Percentiles rank a stretch among this genome's conserved stretches.
These are phyloP conservation scores for Lathronympha strigana DNA, from an alignment of 2,888 invertebrate species.

Conservation along the genomic window DNA sequence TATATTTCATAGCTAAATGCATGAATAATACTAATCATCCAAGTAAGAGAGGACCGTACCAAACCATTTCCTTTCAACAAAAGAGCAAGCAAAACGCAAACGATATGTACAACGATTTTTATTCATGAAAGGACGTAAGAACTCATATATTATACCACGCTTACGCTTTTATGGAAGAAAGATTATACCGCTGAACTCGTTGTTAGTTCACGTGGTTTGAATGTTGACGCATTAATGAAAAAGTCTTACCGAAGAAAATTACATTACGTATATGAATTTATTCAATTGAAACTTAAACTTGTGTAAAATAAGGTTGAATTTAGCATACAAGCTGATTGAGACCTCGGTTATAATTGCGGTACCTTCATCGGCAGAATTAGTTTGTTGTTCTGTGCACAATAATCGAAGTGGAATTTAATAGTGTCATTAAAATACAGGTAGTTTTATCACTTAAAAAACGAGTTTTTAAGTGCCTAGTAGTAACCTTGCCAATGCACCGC, in stretches of 20 bases:
- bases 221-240: slow-evolving; percentile 10
- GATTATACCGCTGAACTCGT: background rate
- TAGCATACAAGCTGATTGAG: background rate
- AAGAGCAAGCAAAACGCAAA: slow-evolving; percentile 1
- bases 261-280: background rate
- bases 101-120: background rate
- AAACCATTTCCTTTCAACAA: background rate
- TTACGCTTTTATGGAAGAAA: background rate
- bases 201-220: slow-evolving; percentile 2
- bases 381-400: background rate
- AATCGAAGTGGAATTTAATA: slow-evolving; percentile 4
- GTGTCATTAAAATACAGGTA: slow-evolving; percentile 7
- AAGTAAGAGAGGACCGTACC: background rate
- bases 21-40: background rate
- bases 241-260: slow-evolving; percentile 11
- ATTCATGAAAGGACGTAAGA: background rate
- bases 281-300: background rate
- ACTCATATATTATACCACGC: background rate
- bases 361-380: background rate
- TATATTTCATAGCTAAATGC: slow-evolving; percentile 7
- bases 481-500: no score
- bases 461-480: no score
- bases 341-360: background rate
- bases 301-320: background rate
- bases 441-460: no score